Conservation (phyloP, 2,797 vertebrate species). For the Melanotaenia trifasciata region DNA sequence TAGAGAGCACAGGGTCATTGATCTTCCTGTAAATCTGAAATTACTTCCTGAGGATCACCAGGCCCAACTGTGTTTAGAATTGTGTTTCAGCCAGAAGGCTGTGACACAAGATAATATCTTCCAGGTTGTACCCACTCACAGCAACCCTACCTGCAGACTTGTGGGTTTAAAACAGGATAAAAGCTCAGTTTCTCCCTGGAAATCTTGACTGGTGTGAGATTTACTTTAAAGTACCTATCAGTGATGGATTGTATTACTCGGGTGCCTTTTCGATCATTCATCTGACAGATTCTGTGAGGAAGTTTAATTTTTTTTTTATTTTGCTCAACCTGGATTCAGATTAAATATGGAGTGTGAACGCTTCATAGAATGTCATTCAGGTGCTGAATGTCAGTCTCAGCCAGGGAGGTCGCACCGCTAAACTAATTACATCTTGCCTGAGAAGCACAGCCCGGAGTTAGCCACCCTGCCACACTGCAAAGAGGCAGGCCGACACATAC, state of each 20-base stretch:
- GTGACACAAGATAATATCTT: slow-evolving; percentile 39
- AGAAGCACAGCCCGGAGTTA: slow-evolving; percentile 18
- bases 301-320: neutral
- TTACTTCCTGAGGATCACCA: slow-evolving; percentile 66
- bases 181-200: slow-evolving; percentile 19
- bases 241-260: neutral
- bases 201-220: slow-evolving; percentile 2
- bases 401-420: slow-evolving; percentile 20
- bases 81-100: slow-evolving; percentile 32
- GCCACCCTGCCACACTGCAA: neutral
- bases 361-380: slow-evolving; percentile 6
- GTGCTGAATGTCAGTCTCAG: slow-evolving; percentile 31
- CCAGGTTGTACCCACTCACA: slow-evolving; percentile 41
- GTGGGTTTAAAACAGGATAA: slow-evolving; percentile 9
- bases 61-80: slow-evolving; percentile 62
- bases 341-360: slow-evolving; percentile 10
- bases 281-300: neutral
- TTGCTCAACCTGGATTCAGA: neutral
- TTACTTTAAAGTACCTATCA: neutral
- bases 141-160: slow-evolving; percentile 2
- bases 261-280: neutral
- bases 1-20: slow-evolving; percentile 56
- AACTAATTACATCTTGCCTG: slow-evolving; percentile 36
- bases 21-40: slow-evolving; percentile 69
- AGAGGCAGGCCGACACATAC: neutral